phyloP scores from a whole-genome alignment of 2,113 vertebrate genomes.

The Malurus cyaneus region DNA sequence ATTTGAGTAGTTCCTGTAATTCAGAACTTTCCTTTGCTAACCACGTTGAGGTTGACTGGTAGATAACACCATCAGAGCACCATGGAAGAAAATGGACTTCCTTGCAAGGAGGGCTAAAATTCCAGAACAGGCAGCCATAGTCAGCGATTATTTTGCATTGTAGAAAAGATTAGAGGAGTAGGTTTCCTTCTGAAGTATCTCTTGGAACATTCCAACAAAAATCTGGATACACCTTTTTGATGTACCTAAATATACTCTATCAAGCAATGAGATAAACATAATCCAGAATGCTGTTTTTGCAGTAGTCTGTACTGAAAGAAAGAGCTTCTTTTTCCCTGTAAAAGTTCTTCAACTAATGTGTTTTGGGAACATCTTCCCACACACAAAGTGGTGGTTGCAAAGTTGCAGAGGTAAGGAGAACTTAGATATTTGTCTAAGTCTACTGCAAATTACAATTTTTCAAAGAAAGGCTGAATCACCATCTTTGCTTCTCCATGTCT shows the following conservation, averaged over 20 bases:
- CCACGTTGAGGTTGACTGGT: background rate
- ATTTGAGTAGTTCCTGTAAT: background rate
- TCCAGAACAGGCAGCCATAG: background rate
- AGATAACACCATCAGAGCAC: background rate
- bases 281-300: background rate
- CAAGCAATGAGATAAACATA: background rate
- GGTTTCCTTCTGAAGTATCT: background rate
- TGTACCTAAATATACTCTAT: background rate
- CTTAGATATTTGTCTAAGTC: background rate
- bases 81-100: background rate
- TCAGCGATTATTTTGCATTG: background rate
- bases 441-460: background rate
- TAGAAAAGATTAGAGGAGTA: background rate
- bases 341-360: background rate
- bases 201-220: background rate
- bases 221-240: background rate
- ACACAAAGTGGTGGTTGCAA: background rate
- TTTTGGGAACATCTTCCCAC: background rate
- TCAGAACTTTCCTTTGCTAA: background rate
- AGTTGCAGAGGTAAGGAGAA: background rate
- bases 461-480: background rate
- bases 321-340: background rate
- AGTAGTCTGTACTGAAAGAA: background rate
- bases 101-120: background rate
- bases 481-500: background rate